A percentile compares a stretch with the other conserved stretches of the same genome.
Evolutionary conservation across 2,113 vertebrate species (phyloP).

Genomic region (Anarrhichthys ocellatus): DNA sequence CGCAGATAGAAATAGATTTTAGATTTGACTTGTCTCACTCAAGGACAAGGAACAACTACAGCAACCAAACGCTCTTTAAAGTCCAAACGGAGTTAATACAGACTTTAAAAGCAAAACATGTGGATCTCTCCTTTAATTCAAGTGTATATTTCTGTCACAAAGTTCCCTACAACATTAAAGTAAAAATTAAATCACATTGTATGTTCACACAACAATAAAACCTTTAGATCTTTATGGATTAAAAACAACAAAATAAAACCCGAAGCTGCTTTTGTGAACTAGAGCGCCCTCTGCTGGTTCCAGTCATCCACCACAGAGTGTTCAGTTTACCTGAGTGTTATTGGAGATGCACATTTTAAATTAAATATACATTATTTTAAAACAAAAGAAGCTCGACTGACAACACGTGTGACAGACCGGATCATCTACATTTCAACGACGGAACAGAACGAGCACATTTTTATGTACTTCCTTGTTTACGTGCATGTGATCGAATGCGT

Average conservation of each 20-base stretch:
- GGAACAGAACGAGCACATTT: too few relatives aligned
- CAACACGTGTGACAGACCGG: not conserved
- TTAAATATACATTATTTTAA: conserved; percentile 2
- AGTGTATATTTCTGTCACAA: not conserved
- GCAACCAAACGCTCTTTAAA: not conserved
- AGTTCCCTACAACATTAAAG: not conserved
- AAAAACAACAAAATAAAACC: not conserved
- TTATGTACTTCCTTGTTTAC: too few relatives aligned
- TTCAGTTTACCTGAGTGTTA: conserved; percentile 17
- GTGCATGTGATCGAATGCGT: too few relatives aligned
- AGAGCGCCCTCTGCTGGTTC: conserved; percentile 51
- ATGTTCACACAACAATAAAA: not conserved
- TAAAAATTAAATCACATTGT: not conserved
- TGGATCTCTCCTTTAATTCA: not conserved
- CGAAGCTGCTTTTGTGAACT: not conserved
- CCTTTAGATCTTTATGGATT: not conserved
- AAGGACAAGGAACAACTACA: not conserved
- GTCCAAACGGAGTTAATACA: not conserved
- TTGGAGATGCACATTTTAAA: conserved; percentile 3
- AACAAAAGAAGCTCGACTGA: not conserved
- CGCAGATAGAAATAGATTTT: not conserved
- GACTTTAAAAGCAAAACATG: not conserved
- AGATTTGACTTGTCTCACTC: not conserved
- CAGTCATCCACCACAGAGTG: not conserved
- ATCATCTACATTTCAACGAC: too few relatives aligned